These are phyloP conservation scores for Chrysoperla carnea DNA, from an alignment of 1,140 invertebrate species.

Conservation along the genomic window DNA sequence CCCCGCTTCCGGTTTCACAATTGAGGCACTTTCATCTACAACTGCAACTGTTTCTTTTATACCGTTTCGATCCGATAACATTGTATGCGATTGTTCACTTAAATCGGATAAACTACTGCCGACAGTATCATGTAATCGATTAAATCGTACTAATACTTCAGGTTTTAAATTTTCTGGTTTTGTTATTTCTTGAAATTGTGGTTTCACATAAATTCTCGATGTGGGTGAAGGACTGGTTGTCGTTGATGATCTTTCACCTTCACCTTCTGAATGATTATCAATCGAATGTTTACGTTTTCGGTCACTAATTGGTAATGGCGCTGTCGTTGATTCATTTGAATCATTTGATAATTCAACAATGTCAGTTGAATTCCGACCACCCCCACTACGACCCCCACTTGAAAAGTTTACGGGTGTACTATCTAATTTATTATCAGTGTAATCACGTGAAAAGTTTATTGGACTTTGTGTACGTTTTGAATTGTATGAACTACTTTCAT, in stretches of 20 bases:
- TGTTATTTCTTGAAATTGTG: slow-evolving; percentile 30
- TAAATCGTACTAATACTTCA: slow-evolving; percentile 28
- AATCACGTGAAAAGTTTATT: slow-evolving; percentile 12
- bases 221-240: slow-evolving; percentile 17
- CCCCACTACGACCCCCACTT: not conserved
- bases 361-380: slow-evolving; percentile 8
- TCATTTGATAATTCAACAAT: slow-evolving; percentile 21
- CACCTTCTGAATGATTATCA: not conserved
- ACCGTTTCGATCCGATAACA: slow-evolving; percentile 11
- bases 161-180: slow-evolving; percentile 29
- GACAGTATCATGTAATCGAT: slow-evolving; percentile 14
- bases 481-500: slow-evolving; percentile 10
- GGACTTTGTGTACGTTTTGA: slow-evolving; percentile 16
- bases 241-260: slow-evolving; percentile 8
- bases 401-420: not conserved
- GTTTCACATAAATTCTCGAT: slow-evolving; percentile 26
- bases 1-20: slow-evolving; percentile 14
- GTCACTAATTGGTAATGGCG: slow-evolving; percentile 13
- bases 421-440: slow-evolving; percentile 2
- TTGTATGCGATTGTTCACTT: slow-evolving; percentile 10
- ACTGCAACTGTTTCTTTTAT: slow-evolving; percentile 9
- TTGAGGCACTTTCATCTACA: slow-evolving; percentile 13
- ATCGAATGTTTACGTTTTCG: slow-evolving; percentile 10
- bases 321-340: slow-evolving; percentile 13
- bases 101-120: slow-evolving; percentile 6